Evolutionary conservation across 2,797 vertebrate genomes (phyloP).

Genomic region (Protonibea diacanthus): DNA sequence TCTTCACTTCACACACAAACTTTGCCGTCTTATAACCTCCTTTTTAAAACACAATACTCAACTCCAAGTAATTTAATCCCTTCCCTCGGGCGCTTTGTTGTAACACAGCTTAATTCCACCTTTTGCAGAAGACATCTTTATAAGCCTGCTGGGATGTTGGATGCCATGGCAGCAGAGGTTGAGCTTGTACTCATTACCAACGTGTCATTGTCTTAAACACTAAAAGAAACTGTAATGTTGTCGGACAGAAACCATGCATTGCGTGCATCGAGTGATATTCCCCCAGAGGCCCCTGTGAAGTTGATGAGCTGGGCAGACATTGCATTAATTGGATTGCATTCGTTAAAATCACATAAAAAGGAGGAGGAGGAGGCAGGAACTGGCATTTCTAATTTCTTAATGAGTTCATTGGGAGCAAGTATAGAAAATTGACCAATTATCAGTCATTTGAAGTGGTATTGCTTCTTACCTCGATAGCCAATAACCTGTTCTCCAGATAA

Average conservation of each 20-base stretch:
- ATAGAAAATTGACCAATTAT: constrained; percentile 3
- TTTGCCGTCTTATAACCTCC: constrained; percentile 11
- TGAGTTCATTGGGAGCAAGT: not conserved
- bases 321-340: constrained; percentile 72
- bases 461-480: constrained; percentile 92
- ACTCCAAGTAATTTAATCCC: constrained; percentile 22
- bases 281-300: constrained; percentile 55
- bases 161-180: constrained; percentile 40
- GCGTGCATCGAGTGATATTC: constrained; percentile 50
- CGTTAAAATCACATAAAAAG: constrained; percentile 53
- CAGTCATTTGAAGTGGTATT: constrained; percentile 12
- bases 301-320: constrained; percentile 75
- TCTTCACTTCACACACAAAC: constrained; percentile 16
- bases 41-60: constrained; percentile 7
- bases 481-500: constrained; percentile 94
- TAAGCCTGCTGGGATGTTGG: constrained; percentile 32
- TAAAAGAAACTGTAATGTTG: constrained; percentile 44
- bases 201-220: constrained; percentile 49
- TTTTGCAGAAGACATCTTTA: constrained; percentile 26
- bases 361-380: constrained; percentile 7
- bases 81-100: constrained; percentile 35
- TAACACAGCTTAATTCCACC: constrained; percentile 17
- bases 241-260: constrained; percentile 39
- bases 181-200: constrained; percentile 67
- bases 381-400: constrained; percentile 30